Base-by-base conservation (phyloP, 1,140 invertebrate genomes). In the Pteromalus puparum region DNA sequence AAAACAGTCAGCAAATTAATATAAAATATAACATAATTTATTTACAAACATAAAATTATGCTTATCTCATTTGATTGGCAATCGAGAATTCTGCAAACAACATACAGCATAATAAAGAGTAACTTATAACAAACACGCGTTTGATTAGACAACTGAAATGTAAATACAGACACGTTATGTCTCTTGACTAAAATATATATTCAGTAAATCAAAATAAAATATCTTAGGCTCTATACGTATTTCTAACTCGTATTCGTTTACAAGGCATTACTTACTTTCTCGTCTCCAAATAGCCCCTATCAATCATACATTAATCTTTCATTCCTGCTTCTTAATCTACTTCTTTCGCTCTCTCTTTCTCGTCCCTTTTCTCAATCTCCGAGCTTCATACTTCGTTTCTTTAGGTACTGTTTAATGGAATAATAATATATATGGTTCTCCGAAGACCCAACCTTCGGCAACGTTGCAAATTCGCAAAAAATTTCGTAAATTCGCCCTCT, bases 241-340 rank as follows among this genome's bases (percentile, higher is more conserved):
- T 76, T 75, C 53, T 75, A 15, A 42, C 81, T 75, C 53, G 21
- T 81, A 76, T 76, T 82, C 72, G 30, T 82, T 67, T 75, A 75
- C 73, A 9, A 76, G 38, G n/a, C 12, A 65, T 61, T 61, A 61
- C 53, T 76, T 65, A 26, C 21, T 82, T 42, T 81, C n/a, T 26
- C 38, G 42, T 46, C 70, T 28, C 38, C 18, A 82, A 82, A 46
- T 61, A 73, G 15, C 48, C 10, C 48, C 30, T 38, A 38, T 28
- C 30, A 76, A 83, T 77, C 65, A 70, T 48, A 24, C 26, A 30
- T 73, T 75, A 67, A 48, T 72, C n/a, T 81, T 24, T 68, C 28
- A 65, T 78, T 61, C 26, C 68, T 53, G 7, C 15, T 70, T 34
- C 34, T 83, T 70, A 75, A 48, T 82, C 73, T 82, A 26, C 18